Conservation (phyloP, 2,888 invertebrate species). For the Xylophagus ater region DNA sequence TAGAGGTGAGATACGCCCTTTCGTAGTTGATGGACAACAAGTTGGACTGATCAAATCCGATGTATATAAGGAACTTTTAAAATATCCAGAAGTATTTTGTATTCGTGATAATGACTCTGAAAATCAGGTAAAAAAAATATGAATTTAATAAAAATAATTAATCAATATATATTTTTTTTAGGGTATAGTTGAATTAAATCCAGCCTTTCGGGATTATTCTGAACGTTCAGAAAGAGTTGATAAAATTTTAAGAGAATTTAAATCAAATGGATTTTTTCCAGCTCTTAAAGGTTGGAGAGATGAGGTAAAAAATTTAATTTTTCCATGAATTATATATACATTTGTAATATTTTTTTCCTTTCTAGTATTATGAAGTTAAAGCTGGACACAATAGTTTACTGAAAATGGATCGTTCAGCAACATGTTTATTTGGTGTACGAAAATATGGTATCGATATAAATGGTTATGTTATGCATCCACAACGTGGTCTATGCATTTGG, state of each 20-base stretch:
- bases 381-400: slow-evolving; percentile 48
- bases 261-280: slow-evolving; percentile 62
- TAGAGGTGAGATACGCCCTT: slow-evolving; percentile 70
- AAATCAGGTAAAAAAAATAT: slow-evolving; percentile 27
- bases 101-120: slow-evolving; percentile 35
- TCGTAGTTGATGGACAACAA: slow-evolving; percentile 79
- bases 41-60: slow-evolving; percentile 79
- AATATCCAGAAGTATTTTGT: slow-evolving; percentile 65
- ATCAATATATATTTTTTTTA: slow-evolving; percentile 24
- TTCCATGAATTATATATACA: background rate
- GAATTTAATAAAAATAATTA: no score
- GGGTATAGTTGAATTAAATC: slow-evolving; percentile 72
- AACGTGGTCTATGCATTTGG: slow-evolving; percentile 75
- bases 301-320: slow-evolving; percentile 49
- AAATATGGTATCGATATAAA: slow-evolving; percentile 93
- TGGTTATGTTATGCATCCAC: slow-evolving; percentile 78
- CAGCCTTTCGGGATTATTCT: slow-evolving; percentile 74
- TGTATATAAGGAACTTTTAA: slow-evolving; percentile 66
- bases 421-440: slow-evolving; percentile 85
- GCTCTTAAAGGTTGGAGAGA: slow-evolving; percentile 87
- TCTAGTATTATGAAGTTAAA: slow-evolving; percentile 80
- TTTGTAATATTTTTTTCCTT: slow-evolving; percentile 20
- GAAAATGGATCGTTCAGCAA: slow-evolving; percentile 87
- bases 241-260: slow-evolving; percentile 63
- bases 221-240: slow-evolving; percentile 70